Conservation (phyloP, 2,888 invertebrate genomes). For the Gnatocerus cornutus region DNA sequence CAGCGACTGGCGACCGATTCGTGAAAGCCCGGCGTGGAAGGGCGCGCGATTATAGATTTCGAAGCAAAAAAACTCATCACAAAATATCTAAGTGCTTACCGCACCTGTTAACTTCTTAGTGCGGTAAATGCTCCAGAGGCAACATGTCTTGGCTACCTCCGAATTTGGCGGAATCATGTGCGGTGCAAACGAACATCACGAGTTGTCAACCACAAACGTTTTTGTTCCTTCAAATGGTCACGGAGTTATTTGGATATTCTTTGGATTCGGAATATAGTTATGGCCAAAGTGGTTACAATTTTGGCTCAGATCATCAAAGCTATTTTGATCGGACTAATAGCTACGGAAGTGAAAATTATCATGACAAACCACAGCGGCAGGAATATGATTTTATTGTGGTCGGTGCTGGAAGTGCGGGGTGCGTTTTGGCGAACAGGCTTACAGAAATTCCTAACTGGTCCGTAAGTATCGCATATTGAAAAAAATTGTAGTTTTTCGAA, state of each 20-base stretch:
- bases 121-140: constrained; percentile 22
- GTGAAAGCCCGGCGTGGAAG: constrained; percentile 45
- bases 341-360: constrained; percentile 19
- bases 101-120: constrained; percentile 26
- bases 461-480: constrained; percentile 67
- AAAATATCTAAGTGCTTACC: constrained; percentile 29
- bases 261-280: constrained; percentile 51
- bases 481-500: no score
- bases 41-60: constrained; percentile 24
- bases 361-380: constrained; percentile 58
- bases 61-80: constrained; percentile 29
- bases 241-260: constrained; percentile 75
- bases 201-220: constrained; percentile 76
- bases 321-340: constrained; percentile 29
- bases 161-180: constrained; percentile 74
- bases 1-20: constrained; percentile 21
- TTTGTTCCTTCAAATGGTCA: constrained; percentile 75
- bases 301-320: constrained; percentile 38
- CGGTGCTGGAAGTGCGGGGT: constrained; percentile 81
- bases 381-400: constrained; percentile 78
- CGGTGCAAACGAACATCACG: constrained; percentile 73
- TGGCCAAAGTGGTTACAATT: constrained; percentile 27
- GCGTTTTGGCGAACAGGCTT: constrained; percentile 78
- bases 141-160: constrained; percentile 74
- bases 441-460: constrained; percentile 77